phyloP scores from a whole-genome alignment of 2,888 invertebrate genomes.

The Heliconius cydno region DNA sequence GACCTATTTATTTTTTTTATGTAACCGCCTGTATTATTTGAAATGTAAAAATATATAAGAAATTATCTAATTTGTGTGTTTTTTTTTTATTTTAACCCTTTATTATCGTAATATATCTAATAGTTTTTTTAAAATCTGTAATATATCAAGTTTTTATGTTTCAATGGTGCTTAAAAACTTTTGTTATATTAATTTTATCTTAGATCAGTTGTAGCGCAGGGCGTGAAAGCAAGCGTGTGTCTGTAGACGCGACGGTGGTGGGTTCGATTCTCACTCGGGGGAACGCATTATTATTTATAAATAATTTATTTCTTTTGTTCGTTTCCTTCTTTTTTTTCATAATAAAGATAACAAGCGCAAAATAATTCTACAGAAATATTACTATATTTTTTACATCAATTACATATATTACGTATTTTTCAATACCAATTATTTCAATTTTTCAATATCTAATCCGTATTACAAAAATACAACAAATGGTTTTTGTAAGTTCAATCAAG shows the following conservation, averaged over 20 bases:
- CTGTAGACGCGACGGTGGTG: too few relatives aligned
- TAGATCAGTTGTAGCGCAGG: too few relatives aligned
- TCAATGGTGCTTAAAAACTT: not conserved
- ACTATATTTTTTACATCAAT: too few relatives aligned
- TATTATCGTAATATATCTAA: not conserved
- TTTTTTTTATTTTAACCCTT: constrained; percentile 49
- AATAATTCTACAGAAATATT: too few relatives aligned
- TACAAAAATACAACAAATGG: not conserved
- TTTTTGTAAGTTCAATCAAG: not conserved
- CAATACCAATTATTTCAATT: too few relatives aligned
- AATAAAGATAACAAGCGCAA: too few relatives aligned
- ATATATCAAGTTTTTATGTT: not conserved
- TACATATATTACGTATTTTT: too few relatives aligned
- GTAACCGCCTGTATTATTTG: constrained; percentile 81
- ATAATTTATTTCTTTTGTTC: too few relatives aligned
- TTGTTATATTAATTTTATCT: not conserved
- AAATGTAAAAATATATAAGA: constrained; percentile 82
- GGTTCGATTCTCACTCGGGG: too few relatives aligned
- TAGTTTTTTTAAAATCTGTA: not conserved
- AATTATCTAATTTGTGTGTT: constrained; percentile 62
- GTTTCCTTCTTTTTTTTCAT: too few relatives aligned
- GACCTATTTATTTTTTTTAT: constrained; percentile 79
- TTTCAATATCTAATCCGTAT: not conserved
- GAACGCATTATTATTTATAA: too few relatives aligned
- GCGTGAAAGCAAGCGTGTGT: too few relatives aligned